Base-by-base conservation (phyloP, 1,140 invertebrate species). In the Nixonia krombeini region DNA sequence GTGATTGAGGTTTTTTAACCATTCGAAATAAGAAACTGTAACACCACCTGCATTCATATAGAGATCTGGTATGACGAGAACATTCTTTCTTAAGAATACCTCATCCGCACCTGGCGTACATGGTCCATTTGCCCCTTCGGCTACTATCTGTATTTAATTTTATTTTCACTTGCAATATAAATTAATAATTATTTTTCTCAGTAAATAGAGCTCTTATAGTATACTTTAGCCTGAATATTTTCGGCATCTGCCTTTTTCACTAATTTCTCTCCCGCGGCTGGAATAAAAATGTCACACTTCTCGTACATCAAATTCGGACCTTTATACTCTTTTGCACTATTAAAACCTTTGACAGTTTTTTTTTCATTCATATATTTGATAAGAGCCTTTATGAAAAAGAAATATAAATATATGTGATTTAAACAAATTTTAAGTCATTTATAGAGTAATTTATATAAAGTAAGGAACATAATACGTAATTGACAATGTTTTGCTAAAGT, bases 11-110 rank as follows among this genome's bases (percentile, higher is more conserved):
- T 97, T 96, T 83, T 97, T 97, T 25, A 97, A 83, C 90, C 92
- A 96, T 77, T 97, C 96, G 81, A 97, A 96, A 81, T 95, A 97
- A 4, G 94, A 96, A 1, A 96, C 94, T 0, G 94, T 94, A 12
- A 96, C 94, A 81, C 94, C 94, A 69, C 95, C 95, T 51, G 92
- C 92, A 82, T 95, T 96, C 44, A 93, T 88, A 77, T 89, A 89
- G 74, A 95, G 87, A 85, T 96, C 95, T 8, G 95, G 95, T 46
- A 97, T 89, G 10, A 96, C 88, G 0, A 97, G 85, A 10, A 94
- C 87, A 17, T 93, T 33, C 89, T 90, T 12, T 93, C 86, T 1
- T 76, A 66, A 97, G 85, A 26, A 95, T 90, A n/a, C n/a, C n/a
- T n/a, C n/a, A n/a, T n/a, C n/a, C n/a, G n/a, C n/a, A n/a, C n/a